Base-by-base conservation (phyloP, 2,113 vertebrate genomes). In the Baryphthengus martii region DNA sequence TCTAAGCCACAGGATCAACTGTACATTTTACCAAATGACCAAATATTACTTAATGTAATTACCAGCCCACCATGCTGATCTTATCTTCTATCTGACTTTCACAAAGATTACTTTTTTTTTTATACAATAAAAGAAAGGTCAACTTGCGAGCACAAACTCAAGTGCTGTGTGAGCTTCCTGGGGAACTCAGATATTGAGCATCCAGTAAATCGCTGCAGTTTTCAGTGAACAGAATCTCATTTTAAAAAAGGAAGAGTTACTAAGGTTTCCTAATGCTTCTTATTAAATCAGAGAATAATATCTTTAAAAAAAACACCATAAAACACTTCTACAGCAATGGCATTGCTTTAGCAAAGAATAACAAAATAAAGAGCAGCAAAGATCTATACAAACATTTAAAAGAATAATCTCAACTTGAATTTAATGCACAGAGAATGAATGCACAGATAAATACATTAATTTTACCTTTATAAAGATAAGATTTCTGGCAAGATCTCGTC, bases 1-100 rank as follows among this genome's bases (percentile, higher is more conserved):
- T 42, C 92, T 98, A 98, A 98, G 94, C 97, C 97, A 85, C 42
- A 89, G 98, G 98, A 98, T 98, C 96, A 98, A 96, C 92, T 92
- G 95, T 95, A 97, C 97, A 91, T 95, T 97, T 97, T 94, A 93
- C 70, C 88, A 93, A 94, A 62, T 95, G 95, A 97, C 91, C 89
- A 85, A 96, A 95, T 81, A 93, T 90, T 92, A 97, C 96, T 98
- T 97, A 52, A 78, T 76, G 58, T 97, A 98, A 98, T 98, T 98
- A 97, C 97, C 85, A 88, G 96, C 97, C 94, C 91, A 91, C 97
- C 88, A 92, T 49, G 87, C 96, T 96, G 97, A 98, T 98, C 94
- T 97, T 98, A 98, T 98, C 97, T 97, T 89, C 21, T 39, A 96
- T 90, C 86, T 92, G 86, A 93, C 78, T 93, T 94, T 96, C 62